phyloP scores from a whole-genome alignment of 2,888 invertebrate genomes.

The Phytoseiulus persimilis region DNA sequence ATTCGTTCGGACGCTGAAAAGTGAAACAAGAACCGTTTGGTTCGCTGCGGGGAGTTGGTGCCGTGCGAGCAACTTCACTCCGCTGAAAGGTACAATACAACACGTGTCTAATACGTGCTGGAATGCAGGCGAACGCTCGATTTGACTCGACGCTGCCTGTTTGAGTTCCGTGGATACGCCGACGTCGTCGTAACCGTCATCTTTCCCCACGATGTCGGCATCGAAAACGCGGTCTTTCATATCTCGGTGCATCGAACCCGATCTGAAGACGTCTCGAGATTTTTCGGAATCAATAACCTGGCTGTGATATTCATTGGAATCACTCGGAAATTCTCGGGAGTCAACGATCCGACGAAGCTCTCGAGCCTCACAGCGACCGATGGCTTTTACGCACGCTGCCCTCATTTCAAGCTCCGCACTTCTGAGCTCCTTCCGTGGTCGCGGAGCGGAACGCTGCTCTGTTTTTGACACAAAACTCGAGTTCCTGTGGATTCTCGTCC shows the following conservation, averaged over 20 bases:
- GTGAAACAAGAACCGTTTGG: not conserved
- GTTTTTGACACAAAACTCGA: not conserved
- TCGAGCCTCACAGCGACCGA: not conserved
- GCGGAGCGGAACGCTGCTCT: not conserved
- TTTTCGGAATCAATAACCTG: not conserved
- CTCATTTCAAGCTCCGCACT: not conserved
- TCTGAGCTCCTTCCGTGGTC: not conserved
- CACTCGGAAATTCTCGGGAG: not conserved
- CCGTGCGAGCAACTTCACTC: not conserved
- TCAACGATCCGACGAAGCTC: not conserved
- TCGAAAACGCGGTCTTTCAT: not conserved
- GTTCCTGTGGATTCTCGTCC: not conserved
- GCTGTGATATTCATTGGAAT: not conserved
- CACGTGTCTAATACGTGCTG: no score
- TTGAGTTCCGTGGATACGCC: not conserved
- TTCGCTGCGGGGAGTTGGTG: not conserved
- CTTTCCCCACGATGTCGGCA: not conserved
- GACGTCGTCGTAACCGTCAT: not conserved
- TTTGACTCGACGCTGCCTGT: no score
- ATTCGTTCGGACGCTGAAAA: not conserved
- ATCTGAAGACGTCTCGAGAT: not conserved
- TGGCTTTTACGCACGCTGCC: not conserved
- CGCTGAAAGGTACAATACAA: not conserved
- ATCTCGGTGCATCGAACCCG: not conserved
- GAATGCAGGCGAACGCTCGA: no score